phyloP scores from a whole-genome alignment of 2,888 invertebrate genomes.

The Dynastes grantii region DNA sequence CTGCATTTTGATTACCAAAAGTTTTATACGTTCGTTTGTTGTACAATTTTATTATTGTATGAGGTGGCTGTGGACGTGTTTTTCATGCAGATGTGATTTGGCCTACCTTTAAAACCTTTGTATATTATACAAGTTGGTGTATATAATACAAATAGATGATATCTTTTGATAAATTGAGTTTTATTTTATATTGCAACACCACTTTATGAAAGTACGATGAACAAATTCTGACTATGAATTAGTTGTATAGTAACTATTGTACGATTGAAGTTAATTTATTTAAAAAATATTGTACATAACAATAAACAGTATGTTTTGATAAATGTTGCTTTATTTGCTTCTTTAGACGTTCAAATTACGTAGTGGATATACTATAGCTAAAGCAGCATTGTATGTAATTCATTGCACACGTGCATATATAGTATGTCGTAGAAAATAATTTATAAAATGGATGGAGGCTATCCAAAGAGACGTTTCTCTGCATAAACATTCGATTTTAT shows the following conservation, averaged over 20 bases:
- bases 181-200: slow-evolving; percentile 49
- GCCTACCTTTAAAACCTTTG: slow-evolving; percentile 55
- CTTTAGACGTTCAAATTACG: no score
- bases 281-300: slow-evolving; percentile 38
- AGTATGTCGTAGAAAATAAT: no score
- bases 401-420: no score
- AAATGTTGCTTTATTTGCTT: slow-evolving; percentile 16
- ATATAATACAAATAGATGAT: slow-evolving; percentile 56
- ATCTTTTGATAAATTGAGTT: slow-evolving; percentile 57
- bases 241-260: slow-evolving; percentile 23
- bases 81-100: slow-evolving; percentile 51
- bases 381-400: no score
- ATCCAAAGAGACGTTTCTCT: no score
- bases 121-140: slow-evolving; percentile 56
- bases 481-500: no score
- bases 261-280: slow-evolving; percentile 42
- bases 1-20: slow-evolving; percentile 54
- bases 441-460: no score
- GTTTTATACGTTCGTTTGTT: slow-evolving; percentile 53
- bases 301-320: slow-evolving; percentile 43
- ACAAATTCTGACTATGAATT: slow-evolving; percentile 28
- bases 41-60: slow-evolving; percentile 53
- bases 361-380: no score
- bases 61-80: slow-evolving; percentile 52
- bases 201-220: no score